phyloP scores from a whole-genome alignment of 2,888 invertebrate species.

The Thysanoteuthis rhombus region DNA sequence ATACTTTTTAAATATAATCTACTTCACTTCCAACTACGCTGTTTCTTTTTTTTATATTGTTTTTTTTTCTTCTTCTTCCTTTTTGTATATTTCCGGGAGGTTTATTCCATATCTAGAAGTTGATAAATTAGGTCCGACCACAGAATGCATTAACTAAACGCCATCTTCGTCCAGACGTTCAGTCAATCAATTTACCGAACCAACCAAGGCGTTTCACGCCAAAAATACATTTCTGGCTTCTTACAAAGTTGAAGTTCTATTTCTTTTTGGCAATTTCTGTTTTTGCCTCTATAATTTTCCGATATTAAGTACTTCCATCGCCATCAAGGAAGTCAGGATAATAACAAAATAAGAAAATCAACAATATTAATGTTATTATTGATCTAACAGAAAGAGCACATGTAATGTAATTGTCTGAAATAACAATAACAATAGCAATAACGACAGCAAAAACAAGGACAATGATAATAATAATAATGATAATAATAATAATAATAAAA shows the following conservation, averaged over 20 bases:
- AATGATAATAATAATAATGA: background rate
- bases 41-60: too few relatives aligned
- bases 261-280: too few relatives aligned
- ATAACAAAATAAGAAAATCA: background rate
- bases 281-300: background rate
- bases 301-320: background rate
- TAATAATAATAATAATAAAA: background rate
- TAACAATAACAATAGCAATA: background rate
- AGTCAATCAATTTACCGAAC: background rate
- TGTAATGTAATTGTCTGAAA: background rate
- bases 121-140: background rate
- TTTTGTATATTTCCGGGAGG: background rate
- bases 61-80: too few relatives aligned
- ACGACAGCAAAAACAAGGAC: background rate
- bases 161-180: background rate
- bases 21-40: background rate
- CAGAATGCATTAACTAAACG: background rate
- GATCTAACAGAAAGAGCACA: background rate
- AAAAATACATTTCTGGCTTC: background rate
- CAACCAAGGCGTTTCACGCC: background rate
- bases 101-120: background rate
- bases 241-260: background rate
- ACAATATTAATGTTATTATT: background rate
- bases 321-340: background rate
- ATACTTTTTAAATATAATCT: background rate